Evolutionary conservation across 2,797 vertebrate genomes (phyloP).

Genomic region (Gambelia wislizenii): DNA sequence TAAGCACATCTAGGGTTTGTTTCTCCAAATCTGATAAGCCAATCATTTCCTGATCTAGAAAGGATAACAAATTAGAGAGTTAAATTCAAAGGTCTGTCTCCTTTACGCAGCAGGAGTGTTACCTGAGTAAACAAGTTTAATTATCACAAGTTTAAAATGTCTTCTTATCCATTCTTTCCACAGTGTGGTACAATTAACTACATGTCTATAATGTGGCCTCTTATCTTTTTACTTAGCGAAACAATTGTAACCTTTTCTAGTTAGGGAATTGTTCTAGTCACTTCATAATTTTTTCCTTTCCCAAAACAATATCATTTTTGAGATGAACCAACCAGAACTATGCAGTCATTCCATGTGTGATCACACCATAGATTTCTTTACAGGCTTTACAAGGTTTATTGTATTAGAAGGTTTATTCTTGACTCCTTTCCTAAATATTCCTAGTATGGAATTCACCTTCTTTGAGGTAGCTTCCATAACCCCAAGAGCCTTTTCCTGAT

Average conservation of each 20-base stretch:
- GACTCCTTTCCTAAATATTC: not conserved
- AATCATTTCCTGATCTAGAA: conserved; percentile 36
- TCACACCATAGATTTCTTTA: not conserved
- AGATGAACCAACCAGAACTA: not conserved
- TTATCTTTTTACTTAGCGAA: too few relatives aligned
- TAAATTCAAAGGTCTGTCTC: not conserved
- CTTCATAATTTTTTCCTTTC: too few relatives aligned
- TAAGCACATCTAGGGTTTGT: not conserved
- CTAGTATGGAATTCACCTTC: not conserved
- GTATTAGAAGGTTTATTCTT: not conserved
- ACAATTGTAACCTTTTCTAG: too few relatives aligned
- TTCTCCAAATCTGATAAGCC: conserved; percentile 43
- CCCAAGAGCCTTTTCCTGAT: too few relatives aligned
- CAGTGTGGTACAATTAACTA: too few relatives aligned
- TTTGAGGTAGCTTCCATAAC: not conserved
- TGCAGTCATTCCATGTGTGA: not conserved
- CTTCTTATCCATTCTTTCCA: too few relatives aligned
- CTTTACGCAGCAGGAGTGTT: not conserved
- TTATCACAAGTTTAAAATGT: not conserved
- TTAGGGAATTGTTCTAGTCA: too few relatives aligned
- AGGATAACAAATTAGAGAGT: conserved; percentile 33
- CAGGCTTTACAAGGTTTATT: not conserved
- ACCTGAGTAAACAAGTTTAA: not conserved
- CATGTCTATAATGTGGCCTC: too few relatives aligned
- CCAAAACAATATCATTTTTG: too few relatives aligned